These are phyloP conservation scores for Polyploca ridens DNA, from an alignment of 2,888 invertebrate genomes.

Conservation along the genomic window DNA sequence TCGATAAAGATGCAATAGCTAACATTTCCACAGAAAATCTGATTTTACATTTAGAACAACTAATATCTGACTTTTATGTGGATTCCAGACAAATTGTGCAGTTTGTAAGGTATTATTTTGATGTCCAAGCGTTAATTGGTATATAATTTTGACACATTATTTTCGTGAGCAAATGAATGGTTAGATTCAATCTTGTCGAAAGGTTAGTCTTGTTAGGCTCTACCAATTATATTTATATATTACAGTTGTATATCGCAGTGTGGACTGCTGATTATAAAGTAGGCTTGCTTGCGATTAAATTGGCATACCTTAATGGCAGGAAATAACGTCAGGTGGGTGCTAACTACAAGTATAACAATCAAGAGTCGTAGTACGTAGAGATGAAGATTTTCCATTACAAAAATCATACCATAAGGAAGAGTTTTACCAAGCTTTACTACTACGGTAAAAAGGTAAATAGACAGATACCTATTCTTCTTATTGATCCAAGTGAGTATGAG, in stretches of 20 bases:
- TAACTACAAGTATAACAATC: too few relatives aligned
- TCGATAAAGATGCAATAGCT: constrained; percentile 9
- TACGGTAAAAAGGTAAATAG: too few relatives aligned
- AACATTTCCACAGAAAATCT: constrained; percentile 1
- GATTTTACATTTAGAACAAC: not conserved
- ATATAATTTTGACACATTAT: constrained; percentile 12
- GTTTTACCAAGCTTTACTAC: too few relatives aligned
- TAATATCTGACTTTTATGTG: not conserved
- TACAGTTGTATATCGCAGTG: not conserved
- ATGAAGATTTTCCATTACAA: too few relatives aligned
- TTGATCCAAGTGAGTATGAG: too few relatives aligned
- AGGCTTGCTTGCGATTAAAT: not conserved
- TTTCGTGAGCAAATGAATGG: not conserved
- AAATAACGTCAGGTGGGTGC: not conserved
- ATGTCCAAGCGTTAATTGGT: not conserved
- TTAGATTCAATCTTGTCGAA: not conserved
- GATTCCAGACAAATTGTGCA: not conserved
- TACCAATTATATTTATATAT: not conserved
- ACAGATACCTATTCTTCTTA: too few relatives aligned
- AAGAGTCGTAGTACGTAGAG: too few relatives aligned
- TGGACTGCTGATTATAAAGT: not conserved
- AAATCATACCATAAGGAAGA: too few relatives aligned
- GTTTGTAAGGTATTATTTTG: constrained; percentile 10
- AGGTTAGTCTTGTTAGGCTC: constrained; percentile 3
- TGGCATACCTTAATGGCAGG: not conserved